Percentiles rank a stretch among this genome's conserved stretches.
These are phyloP conservation scores for Xestia ashworthii DNA, from an alignment of 2,888 invertebrate genomes.

Conservation along the genomic window DNA sequence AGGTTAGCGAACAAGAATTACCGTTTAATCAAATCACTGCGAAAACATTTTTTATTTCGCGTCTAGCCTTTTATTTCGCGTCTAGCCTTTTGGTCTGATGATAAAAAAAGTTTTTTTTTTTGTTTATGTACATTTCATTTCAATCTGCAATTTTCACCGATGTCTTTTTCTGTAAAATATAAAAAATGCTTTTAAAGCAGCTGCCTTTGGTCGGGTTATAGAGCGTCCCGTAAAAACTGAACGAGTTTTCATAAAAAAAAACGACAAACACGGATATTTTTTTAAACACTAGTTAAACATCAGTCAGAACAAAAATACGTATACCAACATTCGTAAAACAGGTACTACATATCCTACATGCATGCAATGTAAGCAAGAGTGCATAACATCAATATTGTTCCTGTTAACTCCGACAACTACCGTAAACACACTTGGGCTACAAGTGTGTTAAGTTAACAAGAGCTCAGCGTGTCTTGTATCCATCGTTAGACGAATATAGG, in stretches of 20 bases:
- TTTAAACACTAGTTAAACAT: not conserved
- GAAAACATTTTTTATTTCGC: too few relatives aligned
- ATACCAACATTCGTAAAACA: not conserved
- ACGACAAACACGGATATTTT: not conserved
- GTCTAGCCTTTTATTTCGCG: too few relatives aligned
- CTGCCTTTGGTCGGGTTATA: not conserved
- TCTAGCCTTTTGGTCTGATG: too few relatives aligned
- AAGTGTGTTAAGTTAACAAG: conserved; percentile 51
- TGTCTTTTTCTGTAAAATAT: not conserved
- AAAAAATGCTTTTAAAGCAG: not conserved
- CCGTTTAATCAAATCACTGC: too few relatives aligned
- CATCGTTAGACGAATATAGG: conserved; percentile 26
- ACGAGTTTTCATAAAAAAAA: not conserved
- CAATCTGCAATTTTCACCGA: not conserved
- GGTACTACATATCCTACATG: not conserved
- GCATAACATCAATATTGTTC: conserved; percentile 51
- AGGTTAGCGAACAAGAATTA: too few relatives aligned
- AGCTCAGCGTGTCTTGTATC: conserved; percentile 33
- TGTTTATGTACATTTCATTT: not conserved
- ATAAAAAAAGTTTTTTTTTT: too few relatives aligned
- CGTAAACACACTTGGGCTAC: conserved; percentile 30
- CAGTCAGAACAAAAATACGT: not conserved
- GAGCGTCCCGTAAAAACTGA: not conserved
- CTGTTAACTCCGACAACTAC: conserved; percentile 31
- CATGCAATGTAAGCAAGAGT: conserved; percentile 11